These are phyloP conservation scores for Paratilapia polleni DNA, from an alignment of 2,113 vertebrate genomes.

Conservation along the genomic window DNA sequence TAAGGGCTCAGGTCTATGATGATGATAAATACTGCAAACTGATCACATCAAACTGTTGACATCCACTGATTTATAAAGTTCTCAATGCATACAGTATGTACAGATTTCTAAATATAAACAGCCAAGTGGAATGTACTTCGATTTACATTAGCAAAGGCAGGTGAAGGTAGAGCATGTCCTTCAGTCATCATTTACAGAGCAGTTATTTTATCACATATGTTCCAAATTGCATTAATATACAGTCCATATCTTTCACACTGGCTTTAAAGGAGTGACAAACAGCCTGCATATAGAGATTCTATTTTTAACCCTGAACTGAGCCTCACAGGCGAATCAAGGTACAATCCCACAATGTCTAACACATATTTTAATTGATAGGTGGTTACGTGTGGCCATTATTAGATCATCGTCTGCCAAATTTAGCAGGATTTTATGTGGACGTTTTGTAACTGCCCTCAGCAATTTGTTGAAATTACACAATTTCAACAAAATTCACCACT, in stretches of 20 bases:
- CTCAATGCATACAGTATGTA: constrained; percentile 75
- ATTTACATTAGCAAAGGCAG: constrained; percentile 78
- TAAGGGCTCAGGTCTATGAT: background rate
- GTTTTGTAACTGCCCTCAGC: too few relatives aligned
- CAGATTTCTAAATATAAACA: constrained; percentile 77
- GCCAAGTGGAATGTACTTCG: constrained; percentile 78
- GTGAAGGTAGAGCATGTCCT: constrained; percentile 62
- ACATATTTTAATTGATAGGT: background rate
- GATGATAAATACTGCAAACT: constrained; percentile 61
- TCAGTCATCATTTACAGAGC: constrained; percentile 38
- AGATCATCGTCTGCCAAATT: background rate
- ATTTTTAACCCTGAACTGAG: background rate
- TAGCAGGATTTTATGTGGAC: too few relatives aligned
- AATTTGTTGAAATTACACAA: too few relatives aligned
- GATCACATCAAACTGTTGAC: constrained; percentile 61
- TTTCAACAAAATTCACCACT: too few relatives aligned
- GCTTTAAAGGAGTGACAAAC: constrained; percentile 1
- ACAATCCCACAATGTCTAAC: too few relatives aligned
- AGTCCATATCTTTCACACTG: constrained; percentile 3
- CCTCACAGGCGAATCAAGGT: too few relatives aligned
- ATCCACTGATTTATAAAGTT: constrained; percentile 79
- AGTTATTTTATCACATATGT: constrained; percentile 28
- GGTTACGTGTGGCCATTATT: background rate
- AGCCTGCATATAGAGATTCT: background rate
- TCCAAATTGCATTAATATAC: background rate